A percentile compares a stretch with the other conserved stretches of the same genome.
phyloP scores from a whole-genome alignment of 2,113 vertebrate species.

The Cnemophilus loriae region DNA sequence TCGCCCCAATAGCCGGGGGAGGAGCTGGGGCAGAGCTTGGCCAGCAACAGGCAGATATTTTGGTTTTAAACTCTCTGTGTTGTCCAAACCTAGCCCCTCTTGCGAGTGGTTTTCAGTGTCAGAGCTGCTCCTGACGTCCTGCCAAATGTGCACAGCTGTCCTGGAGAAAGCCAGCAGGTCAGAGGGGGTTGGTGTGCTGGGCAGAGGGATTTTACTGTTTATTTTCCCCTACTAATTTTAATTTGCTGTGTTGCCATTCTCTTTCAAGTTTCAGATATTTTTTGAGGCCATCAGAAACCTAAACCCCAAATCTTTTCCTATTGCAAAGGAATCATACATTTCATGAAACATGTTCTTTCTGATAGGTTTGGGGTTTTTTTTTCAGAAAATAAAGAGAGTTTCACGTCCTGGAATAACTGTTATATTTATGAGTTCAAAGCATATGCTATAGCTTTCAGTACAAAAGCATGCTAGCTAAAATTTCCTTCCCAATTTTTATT shows the following conservation, averaged over 20 bases:
- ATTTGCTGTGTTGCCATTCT: not conserved
- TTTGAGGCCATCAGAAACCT: not conserved
- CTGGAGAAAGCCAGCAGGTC: not conserved
- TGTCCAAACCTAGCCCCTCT: not conserved
- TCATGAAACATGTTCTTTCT: not conserved
- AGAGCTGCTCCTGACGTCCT: not conserved
- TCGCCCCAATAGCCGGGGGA: accelerated
- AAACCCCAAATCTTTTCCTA: not conserved
- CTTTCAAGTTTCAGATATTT: not conserved
- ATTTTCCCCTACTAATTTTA: not conserved
- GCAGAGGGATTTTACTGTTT: not conserved
- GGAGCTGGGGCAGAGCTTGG: not conserved
- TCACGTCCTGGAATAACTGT: not conserved
- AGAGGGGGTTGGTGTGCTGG: not conserved
- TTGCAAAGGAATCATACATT: not conserved
- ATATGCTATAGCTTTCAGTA: not conserved
- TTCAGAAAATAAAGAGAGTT: not conserved
- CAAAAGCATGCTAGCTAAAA: not conserved
- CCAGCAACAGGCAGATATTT: not conserved
- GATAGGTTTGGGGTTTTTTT: not conserved
- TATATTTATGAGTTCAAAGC: not conserved
- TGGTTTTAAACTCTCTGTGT: not conserved
- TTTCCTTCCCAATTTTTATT: not conserved
- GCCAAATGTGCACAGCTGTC: not conserved
- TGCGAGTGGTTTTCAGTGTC: not conserved